Evolutionary conservation across 2,113 vertebrate genomes (phyloP).

Genomic region (Marmota flaviventris): DNA sequence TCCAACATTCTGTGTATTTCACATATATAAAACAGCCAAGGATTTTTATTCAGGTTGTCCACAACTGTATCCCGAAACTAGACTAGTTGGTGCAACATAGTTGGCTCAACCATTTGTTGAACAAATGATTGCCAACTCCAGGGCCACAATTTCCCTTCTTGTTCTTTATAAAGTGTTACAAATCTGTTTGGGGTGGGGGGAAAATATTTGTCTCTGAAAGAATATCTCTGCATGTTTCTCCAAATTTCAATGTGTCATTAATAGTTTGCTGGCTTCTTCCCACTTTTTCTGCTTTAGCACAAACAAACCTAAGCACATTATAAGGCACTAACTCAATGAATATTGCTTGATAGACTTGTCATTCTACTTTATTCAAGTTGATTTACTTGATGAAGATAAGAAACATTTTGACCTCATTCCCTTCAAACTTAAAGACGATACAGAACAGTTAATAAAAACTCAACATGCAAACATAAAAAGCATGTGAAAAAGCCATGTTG

Average conservation of each 20-base stretch:
- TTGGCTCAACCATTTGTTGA: neutral
- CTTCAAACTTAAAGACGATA: constrained; percentile 9
- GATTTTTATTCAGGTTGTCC: neutral
- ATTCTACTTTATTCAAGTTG: neutral
- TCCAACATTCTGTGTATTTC: neutral
- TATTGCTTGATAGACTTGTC: neutral
- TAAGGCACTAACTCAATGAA: neutral
- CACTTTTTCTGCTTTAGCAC: neutral
- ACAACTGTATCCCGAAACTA: neutral
- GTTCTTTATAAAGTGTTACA: neutral
- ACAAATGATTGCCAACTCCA: neutral
- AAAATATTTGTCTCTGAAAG: neutral
- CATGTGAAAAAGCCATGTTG: constrained; percentile 17
- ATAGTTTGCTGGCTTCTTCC: neutral
- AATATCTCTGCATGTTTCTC: neutral
- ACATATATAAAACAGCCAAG: neutral
- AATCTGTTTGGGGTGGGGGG: neutral
- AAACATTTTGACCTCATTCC: neutral
- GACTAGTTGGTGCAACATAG: neutral
- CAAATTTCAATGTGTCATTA: neutral
- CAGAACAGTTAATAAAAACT: constrained; percentile 42
- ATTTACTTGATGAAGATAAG: neutral
- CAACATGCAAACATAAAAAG: constrained; percentile 70
- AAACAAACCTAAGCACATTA: neutral
- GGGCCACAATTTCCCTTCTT: no score